These are phyloP conservation scores for Holacanthella duospinosa DNA, from an alignment of 2,888 invertebrate species.

Conservation along the genomic window DNA sequence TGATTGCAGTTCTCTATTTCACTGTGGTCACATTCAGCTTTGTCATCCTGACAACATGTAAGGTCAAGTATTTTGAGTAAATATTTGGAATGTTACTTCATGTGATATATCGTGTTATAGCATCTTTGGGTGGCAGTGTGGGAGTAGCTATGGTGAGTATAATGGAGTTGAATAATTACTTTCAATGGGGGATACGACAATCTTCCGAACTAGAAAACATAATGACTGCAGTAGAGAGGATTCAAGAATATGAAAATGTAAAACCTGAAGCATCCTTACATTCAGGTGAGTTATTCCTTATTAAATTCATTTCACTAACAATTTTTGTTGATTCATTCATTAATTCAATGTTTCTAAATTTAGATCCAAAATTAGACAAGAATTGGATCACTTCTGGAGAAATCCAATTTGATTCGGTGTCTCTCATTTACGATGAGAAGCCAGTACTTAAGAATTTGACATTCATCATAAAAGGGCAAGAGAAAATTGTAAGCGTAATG, in stretches of 20 bases:
- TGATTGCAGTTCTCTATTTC: slow-evolving; percentile 76
- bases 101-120: neutral
- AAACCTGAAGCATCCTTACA: slow-evolving; percentile 27
- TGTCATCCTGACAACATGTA: slow-evolving; percentile 53
- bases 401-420: slow-evolving; percentile 58
- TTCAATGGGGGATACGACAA: slow-evolving; percentile 32
- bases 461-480: slow-evolving; percentile 42
- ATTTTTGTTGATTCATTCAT: slow-evolving; percentile 11
- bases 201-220: slow-evolving; percentile 31
- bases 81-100: neutral
- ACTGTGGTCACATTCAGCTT: slow-evolving; percentile 74
- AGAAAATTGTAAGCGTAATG: slow-evolving; percentile 40
- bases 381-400: slow-evolving; percentile 61
- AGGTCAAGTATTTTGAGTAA: no score
- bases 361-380: slow-evolving; percentile 52
- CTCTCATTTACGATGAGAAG: slow-evolving; percentile 60
- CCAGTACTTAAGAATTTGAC: slow-evolving; percentile 55
- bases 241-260: slow-evolving; percentile 27
- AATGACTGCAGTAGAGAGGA: slow-evolving; percentile 31
- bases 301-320: neutral
- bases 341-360: neutral
- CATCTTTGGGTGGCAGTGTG: slow-evolving; percentile 16
- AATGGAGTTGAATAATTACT: slow-evolving; percentile 22
- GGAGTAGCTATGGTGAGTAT: slow-evolving; percentile 24
- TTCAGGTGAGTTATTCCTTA: slow-evolving; percentile 4